phyloP scores from a whole-genome alignment of 2,113 vertebrate genomes.

The Xenopus tropicalis region UCB_Xtro_10.0 CM004443.2:144059501-144060000 shows the following conservation, averaged over 20 bases:
- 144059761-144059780: not conserved
- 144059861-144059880: no score
- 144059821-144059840: not conserved
- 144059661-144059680: slow-evolving; percentile 24
- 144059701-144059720: not conserved
- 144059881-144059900: no score
- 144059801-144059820: not conserved
- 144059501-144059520: no score
- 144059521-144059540: not conserved
- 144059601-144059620: slow-evolving; percentile 21
- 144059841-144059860: not conserved
- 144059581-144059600: slow-evolving; percentile 37
- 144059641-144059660: slow-evolving; percentile 31
- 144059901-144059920: no score
- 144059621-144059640: slow-evolving; percentile 25
- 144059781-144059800: not conserved
- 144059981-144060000: no score
- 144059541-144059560: slow-evolving; percentile 23
- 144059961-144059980: no score
- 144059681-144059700: slow-evolving; percentile 8
- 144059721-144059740: not conserved
- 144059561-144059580: slow-evolving; percentile 23
- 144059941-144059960: no score
- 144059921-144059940: no score
- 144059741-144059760: not conserved